Base-by-base conservation (phyloP, 1,140 invertebrate species). In the Sarcophaga bullata region DNA sequence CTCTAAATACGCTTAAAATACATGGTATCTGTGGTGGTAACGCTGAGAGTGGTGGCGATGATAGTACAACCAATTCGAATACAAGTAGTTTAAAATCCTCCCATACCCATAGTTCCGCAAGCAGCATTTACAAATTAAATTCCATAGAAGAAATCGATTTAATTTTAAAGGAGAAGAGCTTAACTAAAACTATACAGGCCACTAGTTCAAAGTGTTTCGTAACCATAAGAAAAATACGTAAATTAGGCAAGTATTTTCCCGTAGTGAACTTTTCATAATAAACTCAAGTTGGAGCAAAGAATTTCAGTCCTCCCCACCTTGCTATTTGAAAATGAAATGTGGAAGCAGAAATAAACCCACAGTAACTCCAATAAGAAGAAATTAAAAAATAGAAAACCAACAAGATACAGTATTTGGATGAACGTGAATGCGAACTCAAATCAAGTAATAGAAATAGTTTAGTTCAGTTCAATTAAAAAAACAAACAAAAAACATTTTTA, bases 191-290 rank as follows among this genome's bases (percentile, higher is more conserved):
- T 84, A 87, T 90, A 84, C 86, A 88, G 80, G 85, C 88, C 80
- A 87, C 89, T 81, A 90, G 90, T 86, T 87, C 90, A 85, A 88
- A 89, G 85, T 88, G 90, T 84, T 91, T 89, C 88, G 88, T 89
- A 72, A 88, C 89, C 81, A 89, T 91, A 82, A 92, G 92, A 85
- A 94, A 94, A 85, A 92, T 93, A 86, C 90, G 92, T 62, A 87
- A 93, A 73, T 88, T 94, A 6, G 93, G 92, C 75, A 92, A 93
- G 72, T 94, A 94, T 85, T 94, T 94, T 87, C 93, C 93, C 81
- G 92, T 94, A 81, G 87, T 90, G 80, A 89, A 89, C 82, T 89
- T 89, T 84, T 89, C 88, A 86, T 89, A 89, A 89, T 86, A 84
- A 52, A 68, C 8, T 19, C 9, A 83, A 19, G 47, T 54, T 72